phyloP scores from a whole-genome alignment of 2,888 invertebrate species.

The Stenchaetothrips biformis region DNA sequence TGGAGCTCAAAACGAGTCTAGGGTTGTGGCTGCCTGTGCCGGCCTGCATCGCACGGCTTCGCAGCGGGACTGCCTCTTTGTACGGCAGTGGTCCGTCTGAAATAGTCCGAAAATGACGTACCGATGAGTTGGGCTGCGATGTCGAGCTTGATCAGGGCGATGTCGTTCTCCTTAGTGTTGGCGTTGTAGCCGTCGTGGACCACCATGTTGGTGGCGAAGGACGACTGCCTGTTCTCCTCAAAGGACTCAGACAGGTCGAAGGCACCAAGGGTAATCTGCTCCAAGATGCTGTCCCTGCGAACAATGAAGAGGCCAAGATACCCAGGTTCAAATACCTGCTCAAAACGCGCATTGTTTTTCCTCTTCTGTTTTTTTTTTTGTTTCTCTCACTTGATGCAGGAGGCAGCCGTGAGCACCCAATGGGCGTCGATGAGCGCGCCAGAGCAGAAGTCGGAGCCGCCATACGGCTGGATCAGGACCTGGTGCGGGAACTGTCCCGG shows the following conservation, averaged over 20 bases:
- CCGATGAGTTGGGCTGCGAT: conserved; percentile 42
- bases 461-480: background rate
- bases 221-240: background rate
- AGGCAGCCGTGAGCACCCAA: background rate
- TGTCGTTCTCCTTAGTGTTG: conserved; percentile 43
- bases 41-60: no score
- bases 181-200: conserved; percentile 40
- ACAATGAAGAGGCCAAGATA: no score
- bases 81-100: no score
- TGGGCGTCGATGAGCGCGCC: background rate
- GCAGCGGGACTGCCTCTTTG: no score
- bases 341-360: no score
- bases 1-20: no score
- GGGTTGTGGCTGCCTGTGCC: no score
- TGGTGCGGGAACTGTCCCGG: conserved; percentile 9
- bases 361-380: no score
- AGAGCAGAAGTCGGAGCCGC: background rate
- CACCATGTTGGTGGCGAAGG: background rate
- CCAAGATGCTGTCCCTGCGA: background rate
- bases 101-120: conserved; percentile 34
- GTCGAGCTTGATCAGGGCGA: conserved; percentile 44
- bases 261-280: background rate
- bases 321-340: no score
- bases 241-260: background rate
- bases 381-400: background rate